Evolutionary conservation across 2,888 invertebrate species (phyloP), one percentile per base, ranked within the genome.

Genomic region (Tinea trinotella): DNA sequence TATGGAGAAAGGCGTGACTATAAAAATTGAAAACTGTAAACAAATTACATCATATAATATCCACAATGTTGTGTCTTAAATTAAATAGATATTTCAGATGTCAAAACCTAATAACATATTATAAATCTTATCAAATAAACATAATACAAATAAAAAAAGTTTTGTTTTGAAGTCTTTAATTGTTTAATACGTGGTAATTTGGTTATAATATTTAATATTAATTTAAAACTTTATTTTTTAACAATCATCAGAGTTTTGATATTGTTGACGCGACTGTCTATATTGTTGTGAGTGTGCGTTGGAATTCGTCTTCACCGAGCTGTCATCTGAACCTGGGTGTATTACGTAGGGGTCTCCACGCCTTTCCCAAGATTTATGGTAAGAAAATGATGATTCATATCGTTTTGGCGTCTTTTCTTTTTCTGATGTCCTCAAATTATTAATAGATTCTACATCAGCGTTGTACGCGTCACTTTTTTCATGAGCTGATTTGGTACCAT

Each of bases 301-400:
- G 74, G 6, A 74, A 70, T 40, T 64, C 58, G 62, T 72, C 71
- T 58, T 62, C 52, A 64, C 64, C 50, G 65, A 59, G 54, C 59
- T 58, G 46, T 64, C 67, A 58, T 59, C 63, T 6, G 69, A 64
- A 17, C 61, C 66, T n/a, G 85, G 86, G 59, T 70, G 64, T 34
- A 87, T 87, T 5, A 84, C 66, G 54, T 87, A 87, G 6, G 87
- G 87, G 60, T 84, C 85, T 17, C 86, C 87, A 62, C 80, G 85
- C 55, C 76, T 76, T 61, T 87, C 87, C 87, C 87, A 87, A 18
- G 87, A 74, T 61, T 87, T 87, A 56, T 86, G 84, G 59, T 87
- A 87, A 4, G 86, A 77, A 65, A 84, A 87, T 15, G 85, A 80
- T 18, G 85, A 84, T 12, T 84, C 79, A 60, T 84, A 87, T 64